Evolutionary conservation across 2,888 invertebrate genomes (phyloP), one percentile per base, ranked within the genome.

Genomic region (Rotaria macrura): DNA sequence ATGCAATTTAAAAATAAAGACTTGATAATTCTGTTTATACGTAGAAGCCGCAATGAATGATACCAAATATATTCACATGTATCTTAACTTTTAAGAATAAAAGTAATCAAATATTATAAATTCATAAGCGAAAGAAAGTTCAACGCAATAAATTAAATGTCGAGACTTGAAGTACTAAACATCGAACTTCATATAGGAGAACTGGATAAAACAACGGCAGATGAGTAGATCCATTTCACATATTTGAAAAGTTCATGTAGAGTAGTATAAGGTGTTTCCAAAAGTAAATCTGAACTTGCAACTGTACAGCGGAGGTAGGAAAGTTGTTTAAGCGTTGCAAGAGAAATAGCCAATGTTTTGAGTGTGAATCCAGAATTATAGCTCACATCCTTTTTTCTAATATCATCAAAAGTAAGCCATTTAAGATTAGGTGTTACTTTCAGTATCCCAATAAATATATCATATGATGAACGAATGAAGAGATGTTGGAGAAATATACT

Each of bases 201-300:
- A 54, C 25, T 54, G 7, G 54, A 54, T 54, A 25, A 1, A 25
- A 25, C 9, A 54, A 25, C 4, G 6, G 4, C 10, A 54, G 2
- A 25, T 25, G 54, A 3, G 6, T 23, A 2, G 14, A 1, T 7
- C 23, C 10, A 25, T 25, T 9, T 25, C 6, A 54, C 25, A 25
- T 25, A 9, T 54, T 25, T 25, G 25, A 54, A 54, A 9, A 54
- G 54, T 54, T 23, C 25, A 54, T 54, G 54, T 7, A 54, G 25
- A 6, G 25, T 54, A 9, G 23, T 1, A 5, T 9, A 25, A 25
- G 25, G 7, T 54, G 2, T 54, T 25, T 54, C 2, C 7, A 0
- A 0, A 54, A 25, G 2, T 25, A 23, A 25, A 1, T 1, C 25
- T 1, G 9, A 9, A 25, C 5, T 25, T 7, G 6, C 0, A 9